Conservation (phyloP, 2,888 invertebrate genomes). For the Glaucopsyche alexis region DNA sequence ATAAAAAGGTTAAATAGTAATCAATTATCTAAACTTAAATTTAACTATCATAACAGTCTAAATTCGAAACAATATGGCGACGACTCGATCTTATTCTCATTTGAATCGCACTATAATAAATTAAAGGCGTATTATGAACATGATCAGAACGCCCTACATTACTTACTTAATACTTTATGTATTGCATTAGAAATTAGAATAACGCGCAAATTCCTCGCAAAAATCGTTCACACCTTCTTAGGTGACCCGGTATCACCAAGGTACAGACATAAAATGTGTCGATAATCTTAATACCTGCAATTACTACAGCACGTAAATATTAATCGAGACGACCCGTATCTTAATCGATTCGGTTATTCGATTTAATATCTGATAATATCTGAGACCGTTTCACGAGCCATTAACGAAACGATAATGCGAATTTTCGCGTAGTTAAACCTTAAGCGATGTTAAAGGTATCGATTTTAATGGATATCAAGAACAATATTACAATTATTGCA, state of each 20-base stretch:
- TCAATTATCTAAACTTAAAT: no score
- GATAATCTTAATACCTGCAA: slow-evolving; percentile 34
- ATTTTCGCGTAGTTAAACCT: slow-evolving; percentile 39
- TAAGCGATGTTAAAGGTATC: slow-evolving; percentile 39
- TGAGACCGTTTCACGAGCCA: slow-evolving; percentile 44
- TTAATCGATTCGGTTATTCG: slow-evolving; percentile 45
- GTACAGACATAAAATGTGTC: slow-evolving; percentile 15
- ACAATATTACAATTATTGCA: slow-evolving; percentile 6
- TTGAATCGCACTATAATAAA: no score
- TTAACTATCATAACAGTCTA: no score
- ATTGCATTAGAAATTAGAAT: no score
- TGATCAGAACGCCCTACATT: no score
- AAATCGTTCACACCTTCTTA: background rate
- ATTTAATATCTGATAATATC: slow-evolving; percentile 46
- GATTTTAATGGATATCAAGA: slow-evolving; percentile 30
- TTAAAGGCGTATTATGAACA: background rate
- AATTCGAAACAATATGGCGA: no score
- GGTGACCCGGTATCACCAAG: background rate
- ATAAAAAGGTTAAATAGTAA: no score
- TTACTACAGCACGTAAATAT: slow-evolving; percentile 39
- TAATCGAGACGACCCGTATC: slow-evolving; percentile 42
- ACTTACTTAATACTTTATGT: no score
- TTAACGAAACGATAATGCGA: slow-evolving; percentile 45
- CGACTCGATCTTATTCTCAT: no score
- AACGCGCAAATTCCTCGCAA: no score